These are phyloP conservation scores for Keiferia lycopersicella DNA, from an alignment of 2,888 invertebrate genomes.

Conservation along the genomic window DNA sequence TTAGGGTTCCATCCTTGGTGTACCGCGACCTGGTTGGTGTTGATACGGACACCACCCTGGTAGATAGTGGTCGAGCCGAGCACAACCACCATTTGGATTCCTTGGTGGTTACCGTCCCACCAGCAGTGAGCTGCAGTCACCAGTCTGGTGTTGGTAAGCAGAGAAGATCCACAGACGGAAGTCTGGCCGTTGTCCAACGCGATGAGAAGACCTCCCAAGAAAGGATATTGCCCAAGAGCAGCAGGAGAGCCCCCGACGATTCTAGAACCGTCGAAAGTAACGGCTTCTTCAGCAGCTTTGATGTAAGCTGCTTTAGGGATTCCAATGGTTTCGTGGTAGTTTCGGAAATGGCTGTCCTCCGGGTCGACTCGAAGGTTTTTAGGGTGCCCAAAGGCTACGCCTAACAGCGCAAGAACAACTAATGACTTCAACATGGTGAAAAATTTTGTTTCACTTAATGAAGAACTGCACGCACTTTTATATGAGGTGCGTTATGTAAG, in stretches of 20 bases:
- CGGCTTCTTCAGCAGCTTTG: constrained; percentile 40
- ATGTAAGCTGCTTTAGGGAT: constrained; percentile 42
- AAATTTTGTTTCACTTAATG: neutral
- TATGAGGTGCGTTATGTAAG: neutral
- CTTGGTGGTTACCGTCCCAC: constrained; percentile 36
- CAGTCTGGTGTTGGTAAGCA: constrained; percentile 39
- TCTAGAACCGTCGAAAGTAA: constrained; percentile 43
- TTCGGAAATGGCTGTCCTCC: neutral
- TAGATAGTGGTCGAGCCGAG: constrained; percentile 40
- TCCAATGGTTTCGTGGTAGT: constrained; percentile 30
- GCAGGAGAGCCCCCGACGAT: constrained; percentile 43
- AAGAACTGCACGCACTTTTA: neutral
- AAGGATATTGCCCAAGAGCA: constrained; percentile 37
- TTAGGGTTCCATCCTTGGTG: constrained; percentile 7
- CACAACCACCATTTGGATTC: constrained; percentile 41
- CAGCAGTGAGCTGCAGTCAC: constrained; percentile 49
- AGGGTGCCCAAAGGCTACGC: neutral
- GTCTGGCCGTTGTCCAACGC: constrained; percentile 35
- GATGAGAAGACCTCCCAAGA: constrained; percentile 41
- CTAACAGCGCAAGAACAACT: neutral
- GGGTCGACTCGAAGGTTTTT: neutral
- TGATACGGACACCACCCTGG: constrained; percentile 39
- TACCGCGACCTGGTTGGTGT: constrained; percentile 31
- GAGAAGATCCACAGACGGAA: constrained; percentile 44
- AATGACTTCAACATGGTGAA: neutral